These are phyloP conservation scores for Eurois occulta DNA, from an alignment of 2,888 invertebrate species.

Conservation along the genomic window DNA sequence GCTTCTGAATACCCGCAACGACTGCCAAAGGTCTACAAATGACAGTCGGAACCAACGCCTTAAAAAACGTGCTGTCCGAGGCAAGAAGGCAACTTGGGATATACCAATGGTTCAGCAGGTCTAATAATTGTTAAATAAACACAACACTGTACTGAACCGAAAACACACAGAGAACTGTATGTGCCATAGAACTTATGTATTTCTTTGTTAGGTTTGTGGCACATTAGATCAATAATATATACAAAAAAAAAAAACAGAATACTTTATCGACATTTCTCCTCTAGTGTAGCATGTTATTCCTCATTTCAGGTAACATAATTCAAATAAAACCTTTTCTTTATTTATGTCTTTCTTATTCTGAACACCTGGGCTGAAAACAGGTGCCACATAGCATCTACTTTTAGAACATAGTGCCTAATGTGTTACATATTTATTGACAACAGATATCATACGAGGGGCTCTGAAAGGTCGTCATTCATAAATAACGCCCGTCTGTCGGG, in stretches of 20 bases:
- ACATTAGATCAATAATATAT: not conserved
- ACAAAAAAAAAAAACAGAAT: not conserved
- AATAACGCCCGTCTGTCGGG: conserved; percentile 51
- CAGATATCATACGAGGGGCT: conserved; percentile 43
- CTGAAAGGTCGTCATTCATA: conserved; percentile 61
- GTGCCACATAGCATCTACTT: conserved; percentile 45
- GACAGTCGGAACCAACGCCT: not conserved
- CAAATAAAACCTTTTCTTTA: conserved; percentile 18
- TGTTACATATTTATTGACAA: conserved; percentile 39
- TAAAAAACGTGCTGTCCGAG: not conserved
- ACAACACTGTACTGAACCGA: not conserved
- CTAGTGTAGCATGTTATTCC: not conserved
- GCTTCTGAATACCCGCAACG: not conserved
- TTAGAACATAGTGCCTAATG: conserved; percentile 9
- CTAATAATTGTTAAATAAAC: not conserved
- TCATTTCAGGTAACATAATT: not conserved
- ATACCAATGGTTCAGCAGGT: not conserved
- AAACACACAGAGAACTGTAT: not conserved
- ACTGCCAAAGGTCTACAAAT: not conserved
- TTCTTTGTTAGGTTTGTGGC: not conserved
- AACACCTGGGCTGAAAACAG: conserved; percentile 49
- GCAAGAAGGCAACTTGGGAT: not conserved
- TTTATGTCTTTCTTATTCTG: conserved; percentile 10
- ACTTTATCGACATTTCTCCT: not conserved
- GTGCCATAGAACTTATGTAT: not conserved